These are phyloP conservation scores for Thyatira batis DNA, from an alignment of 2,888 invertebrate genomes.

Conservation along the genomic window DNA sequence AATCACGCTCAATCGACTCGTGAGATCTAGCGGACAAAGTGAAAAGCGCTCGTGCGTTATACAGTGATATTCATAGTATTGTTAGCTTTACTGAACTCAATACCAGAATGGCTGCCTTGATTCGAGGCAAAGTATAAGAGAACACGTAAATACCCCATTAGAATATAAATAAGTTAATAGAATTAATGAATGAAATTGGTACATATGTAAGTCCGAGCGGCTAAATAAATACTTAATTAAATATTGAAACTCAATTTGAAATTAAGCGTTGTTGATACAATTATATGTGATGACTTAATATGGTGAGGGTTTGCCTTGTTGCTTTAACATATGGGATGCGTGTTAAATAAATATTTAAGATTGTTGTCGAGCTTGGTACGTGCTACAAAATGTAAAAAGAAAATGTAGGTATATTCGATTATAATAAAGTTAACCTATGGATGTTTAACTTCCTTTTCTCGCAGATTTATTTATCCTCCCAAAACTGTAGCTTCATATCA, in stretches of 20 bases:
- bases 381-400: slow-evolving; percentile 24
- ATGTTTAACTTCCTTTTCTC: slow-evolving; percentile 18
- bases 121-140: neutral
- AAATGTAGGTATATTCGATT: slow-evolving; percentile 22
- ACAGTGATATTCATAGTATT: slow-evolving; percentile 65
- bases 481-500: slow-evolving; percentile 7
- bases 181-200: slow-evolving; percentile 36
- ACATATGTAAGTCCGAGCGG: slow-evolving; percentile 15
- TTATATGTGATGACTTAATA: slow-evolving; percentile 17
- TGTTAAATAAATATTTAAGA: slow-evolving; percentile 16
- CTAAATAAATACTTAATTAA: slow-evolving; percentile 30
- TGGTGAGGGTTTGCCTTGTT: slow-evolving; percentile 19
- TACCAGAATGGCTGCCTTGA: slow-evolving; percentile 13
- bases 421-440: slow-evolving; percentile 20
- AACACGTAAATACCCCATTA: slow-evolving; percentile 8
- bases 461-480: slow-evolving; percentile 13
- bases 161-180: slow-evolving; percentile 30
- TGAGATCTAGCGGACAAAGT: slow-evolving; percentile 66
- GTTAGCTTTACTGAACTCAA: slow-evolving; percentile 9
- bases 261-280: slow-evolving; percentile 19
- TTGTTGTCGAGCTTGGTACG: slow-evolving; percentile 42
- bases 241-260: slow-evolving; percentile 29
- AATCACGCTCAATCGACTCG: slow-evolving; percentile 74
- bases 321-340: slow-evolving; percentile 15
- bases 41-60: slow-evolving; percentile 75